Evolutionary conservation across 2,888 invertebrate genomes (phyloP), one percentile per base, ranked within the genome.

Genomic region (Schizaphis graminum): DNA sequence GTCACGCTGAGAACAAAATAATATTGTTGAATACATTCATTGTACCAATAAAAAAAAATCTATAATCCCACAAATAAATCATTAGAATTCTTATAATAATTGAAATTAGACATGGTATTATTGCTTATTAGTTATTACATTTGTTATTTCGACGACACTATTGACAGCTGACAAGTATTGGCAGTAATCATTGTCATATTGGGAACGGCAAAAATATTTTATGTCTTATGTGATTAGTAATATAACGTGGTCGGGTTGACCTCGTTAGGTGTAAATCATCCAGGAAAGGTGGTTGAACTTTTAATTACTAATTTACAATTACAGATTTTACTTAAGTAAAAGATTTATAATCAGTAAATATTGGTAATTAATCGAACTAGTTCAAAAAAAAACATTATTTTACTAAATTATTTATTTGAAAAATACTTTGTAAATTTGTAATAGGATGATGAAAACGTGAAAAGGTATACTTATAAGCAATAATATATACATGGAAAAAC

Each of bases 101-200:
- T 86, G 91, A 91, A 91, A 91, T 91, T 91, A n/a, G 91, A 91
- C 57, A 86, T 57, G 57, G 57, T 57, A n/a, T 85, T 57, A 57
- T 49, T 49, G 21, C 24, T 35, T 91, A 91, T 49, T 49, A n/a
- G n/a, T 35, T 91, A 91, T 86, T 91, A 85, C 85, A 91, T 91
- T 86, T n/a, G 57, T 56, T 47, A 91, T 91, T 85, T 47, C 57
- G 44, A 57, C n/a, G 85, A 91, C 44, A n/a, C 85, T 47, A 57
- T 86, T 85, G 44, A 44, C 1, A 91, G 47, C 57, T 85, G 44
- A 44, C 1, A 91, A 91, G 77, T 53, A 53, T 41, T 35, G 41
- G 44, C 24, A 44, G 56, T 86, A 44, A 91, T 91, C 21, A 86
- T 86, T 86, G 44, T 57, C 28, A 56, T 91, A 57, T 57, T 57